These are phyloP conservation scores for Ciconia stormi DNA, from an alignment of 2,113 vertebrate species.

Conservation along the genomic window DNA sequence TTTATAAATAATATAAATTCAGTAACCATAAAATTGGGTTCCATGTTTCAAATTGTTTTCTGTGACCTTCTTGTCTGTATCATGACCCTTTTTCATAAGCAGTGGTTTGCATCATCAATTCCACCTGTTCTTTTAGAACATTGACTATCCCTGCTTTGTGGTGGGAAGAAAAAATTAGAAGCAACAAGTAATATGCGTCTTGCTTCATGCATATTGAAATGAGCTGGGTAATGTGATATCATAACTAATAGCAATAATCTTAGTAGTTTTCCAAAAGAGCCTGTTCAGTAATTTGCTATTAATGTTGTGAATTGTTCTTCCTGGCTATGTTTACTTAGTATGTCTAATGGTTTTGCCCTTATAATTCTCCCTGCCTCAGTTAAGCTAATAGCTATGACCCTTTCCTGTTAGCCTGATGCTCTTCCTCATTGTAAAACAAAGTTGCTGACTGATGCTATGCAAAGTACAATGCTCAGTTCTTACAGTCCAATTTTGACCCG, in stretches of 20 bases:
- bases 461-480: background rate
- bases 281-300: background rate
- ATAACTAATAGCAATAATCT: background rate
- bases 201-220: background rate
- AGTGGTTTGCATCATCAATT: background rate
- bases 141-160: background rate
- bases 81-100: background rate
- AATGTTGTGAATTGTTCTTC: background rate
- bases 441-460: background rate
- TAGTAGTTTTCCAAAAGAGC: background rate
- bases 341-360: background rate
- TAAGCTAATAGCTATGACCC: background rate
- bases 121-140: background rate
- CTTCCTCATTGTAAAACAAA: background rate
- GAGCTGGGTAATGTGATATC: background rate
- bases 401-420: background rate
- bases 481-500: background rate
- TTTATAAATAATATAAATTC: conserved; percentile 44
- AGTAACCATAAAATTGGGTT: conserved; percentile 15
- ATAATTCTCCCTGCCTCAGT: background rate
- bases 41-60: background rate
- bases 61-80: background rate
- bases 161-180: background rate
- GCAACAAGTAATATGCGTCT: background rate
- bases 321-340: background rate